Percentiles rank a stretch among this genome's conserved stretches.
Conservation (phyloP, 2,888 invertebrate species). For the Corbicula japonica region DNA sequence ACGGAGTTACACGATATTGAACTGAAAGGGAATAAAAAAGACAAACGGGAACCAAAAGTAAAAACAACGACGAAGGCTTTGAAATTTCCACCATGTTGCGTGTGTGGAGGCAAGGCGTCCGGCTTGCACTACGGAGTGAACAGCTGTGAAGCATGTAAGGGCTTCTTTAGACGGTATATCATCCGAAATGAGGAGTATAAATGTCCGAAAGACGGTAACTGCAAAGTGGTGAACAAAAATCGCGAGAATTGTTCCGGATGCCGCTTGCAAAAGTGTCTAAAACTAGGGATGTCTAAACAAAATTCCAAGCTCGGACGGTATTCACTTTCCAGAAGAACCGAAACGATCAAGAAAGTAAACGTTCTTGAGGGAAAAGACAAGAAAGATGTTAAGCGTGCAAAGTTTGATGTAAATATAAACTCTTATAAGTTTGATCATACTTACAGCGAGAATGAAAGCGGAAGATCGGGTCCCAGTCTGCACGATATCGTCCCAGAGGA, state of each 20-base stretch:
- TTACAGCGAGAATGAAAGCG: constrained; percentile 24
- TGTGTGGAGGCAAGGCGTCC: constrained; percentile 60
- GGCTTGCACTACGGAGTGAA: constrained; percentile 66
- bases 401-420: neutral
- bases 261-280: constrained; percentile 56
- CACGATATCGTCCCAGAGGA: constrained; percentile 21
- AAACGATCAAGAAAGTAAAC: constrained; percentile 61
- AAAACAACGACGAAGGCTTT: constrained; percentile 43
- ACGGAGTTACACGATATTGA: no score
- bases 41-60: constrained; percentile 11
- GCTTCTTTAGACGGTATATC: constrained; percentile 59
- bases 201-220: constrained; percentile 57
- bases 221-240: constrained; percentile 52
- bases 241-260: constrained; percentile 67
- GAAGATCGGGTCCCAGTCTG: constrained; percentile 12
- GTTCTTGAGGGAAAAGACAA: constrained; percentile 50
- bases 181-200: constrained; percentile 60
- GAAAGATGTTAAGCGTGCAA: neutral
- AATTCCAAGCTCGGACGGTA: constrained; percentile 63
- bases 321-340: constrained; percentile 56
- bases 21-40: neutral
- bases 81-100: constrained; percentile 63
- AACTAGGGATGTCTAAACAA: constrained; percentile 63
- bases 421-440: constrained; percentile 38
- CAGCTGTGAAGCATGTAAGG: constrained; percentile 66